A percentile compares a stretch with the other conserved stretches of the same genome.
phyloP scores from a whole-genome alignment of 2,113 vertebrate species.

The Suricata suricatta region DNA sequence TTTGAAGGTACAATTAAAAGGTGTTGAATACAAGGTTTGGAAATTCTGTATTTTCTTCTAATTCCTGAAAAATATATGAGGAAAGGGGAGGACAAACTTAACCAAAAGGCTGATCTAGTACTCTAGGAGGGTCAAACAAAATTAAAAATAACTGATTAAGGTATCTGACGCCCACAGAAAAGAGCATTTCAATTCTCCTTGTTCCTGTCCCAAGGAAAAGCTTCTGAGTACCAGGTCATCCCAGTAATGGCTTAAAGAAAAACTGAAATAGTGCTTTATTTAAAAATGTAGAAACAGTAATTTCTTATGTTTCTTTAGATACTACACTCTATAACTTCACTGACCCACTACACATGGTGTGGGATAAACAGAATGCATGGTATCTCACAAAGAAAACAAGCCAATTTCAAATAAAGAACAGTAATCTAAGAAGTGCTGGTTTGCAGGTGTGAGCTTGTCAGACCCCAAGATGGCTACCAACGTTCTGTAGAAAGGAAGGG shows the following conservation, averaged over 20 bases:
- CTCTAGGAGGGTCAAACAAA: not conserved
- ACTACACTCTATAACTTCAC: not conserved
- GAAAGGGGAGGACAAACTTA: not conserved
- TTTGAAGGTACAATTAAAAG: conserved; percentile 37
- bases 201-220: not conserved
- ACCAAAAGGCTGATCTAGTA: not conserved
- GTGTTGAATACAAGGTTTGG: not conserved
- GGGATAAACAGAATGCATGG: not conserved
- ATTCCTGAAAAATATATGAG: not conserved
- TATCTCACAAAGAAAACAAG: not conserved
- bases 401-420: not conserved
- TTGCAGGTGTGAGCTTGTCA: not conserved
- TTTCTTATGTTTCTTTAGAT: not conserved
- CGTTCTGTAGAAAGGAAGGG: not conserved
- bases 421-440: not conserved
- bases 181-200: not conserved
- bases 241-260: not conserved
- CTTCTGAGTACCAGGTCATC: not conserved
- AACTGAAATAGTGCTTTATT: not conserved
- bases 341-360: not conserved
- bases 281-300: conserved; percentile 1
- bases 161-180: not conserved
- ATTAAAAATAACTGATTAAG: not conserved
- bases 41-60: conserved; percentile 5
- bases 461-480: not conserved